phyloP scores from a whole-genome alignment of 2,797 vertebrate species.

The Pangasius macronema region DNA sequence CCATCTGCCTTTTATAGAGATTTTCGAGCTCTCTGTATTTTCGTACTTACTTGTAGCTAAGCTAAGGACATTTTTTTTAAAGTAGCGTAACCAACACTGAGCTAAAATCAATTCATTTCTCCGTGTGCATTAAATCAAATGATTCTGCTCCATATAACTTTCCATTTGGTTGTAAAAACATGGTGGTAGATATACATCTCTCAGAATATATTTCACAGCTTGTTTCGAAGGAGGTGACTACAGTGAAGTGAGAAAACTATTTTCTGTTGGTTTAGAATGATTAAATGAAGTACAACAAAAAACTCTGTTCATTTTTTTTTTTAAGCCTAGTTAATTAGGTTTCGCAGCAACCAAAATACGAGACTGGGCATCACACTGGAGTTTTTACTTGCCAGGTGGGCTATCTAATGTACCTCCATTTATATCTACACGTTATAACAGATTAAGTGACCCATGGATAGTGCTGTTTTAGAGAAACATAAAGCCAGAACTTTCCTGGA shows the following conservation, averaged over 20 bases:
- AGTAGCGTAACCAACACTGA: not conserved
- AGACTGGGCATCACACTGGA: not conserved
- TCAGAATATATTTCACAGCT: not conserved
- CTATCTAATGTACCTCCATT: not conserved
- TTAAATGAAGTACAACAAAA: not conserved
- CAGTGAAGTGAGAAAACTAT: not conserved
- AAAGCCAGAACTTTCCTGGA: not conserved
- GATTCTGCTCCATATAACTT: not conserved
- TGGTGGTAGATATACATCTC: not conserved
- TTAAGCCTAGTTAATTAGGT: not conserved
- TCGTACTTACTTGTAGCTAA: not conserved
- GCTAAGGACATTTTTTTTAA: not conserved
- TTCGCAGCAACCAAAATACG: not conserved
- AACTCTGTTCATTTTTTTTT: too few species aligned
- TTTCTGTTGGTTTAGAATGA: not conserved
- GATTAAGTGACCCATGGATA: not conserved
- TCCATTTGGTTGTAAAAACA: not conserved
- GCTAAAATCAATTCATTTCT: not conserved
- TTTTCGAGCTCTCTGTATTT: not conserved
- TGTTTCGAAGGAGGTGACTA: not conserved
- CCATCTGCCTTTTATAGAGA: not conserved
- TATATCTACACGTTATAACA: not conserved
- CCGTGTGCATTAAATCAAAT: not conserved
- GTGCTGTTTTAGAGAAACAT: conserved; percentile 6
- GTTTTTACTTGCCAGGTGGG: not conserved